phyloP scores from a whole-genome alignment of 2,888 invertebrate genomes.

The Harpalus rufipes region DNA sequence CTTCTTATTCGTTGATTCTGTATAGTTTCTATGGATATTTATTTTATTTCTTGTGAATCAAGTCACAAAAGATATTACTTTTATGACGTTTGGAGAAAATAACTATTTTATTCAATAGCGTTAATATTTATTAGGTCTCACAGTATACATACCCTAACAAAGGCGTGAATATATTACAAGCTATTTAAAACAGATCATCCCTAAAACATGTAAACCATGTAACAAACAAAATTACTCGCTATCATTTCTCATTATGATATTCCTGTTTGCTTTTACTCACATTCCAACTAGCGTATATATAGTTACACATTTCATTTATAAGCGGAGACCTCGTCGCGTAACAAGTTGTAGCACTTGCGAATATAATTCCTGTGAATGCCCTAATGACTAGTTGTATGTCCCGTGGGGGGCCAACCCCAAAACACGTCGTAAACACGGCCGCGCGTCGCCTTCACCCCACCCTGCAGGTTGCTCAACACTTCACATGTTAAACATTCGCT shows the following conservation, averaged over 20 bases:
- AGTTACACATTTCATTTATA: slow-evolving; percentile 62
- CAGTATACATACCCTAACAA: too few relatives aligned
- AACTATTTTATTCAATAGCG: too few relatives aligned
- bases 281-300: slow-evolving; percentile 7
- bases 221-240: background rate
- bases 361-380: slow-evolving; percentile 77
- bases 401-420: slow-evolving; percentile 69
- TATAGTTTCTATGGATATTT: too few relatives aligned
- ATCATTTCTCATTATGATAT: slow-evolving; percentile 8
- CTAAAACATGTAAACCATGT: too few relatives aligned
- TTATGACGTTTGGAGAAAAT: too few relatives aligned
- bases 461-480: slow-evolving; percentile 17
- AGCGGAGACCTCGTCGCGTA: slow-evolving; percentile 43
- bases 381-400: slow-evolving; percentile 75
- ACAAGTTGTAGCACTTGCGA: slow-evolving; percentile 67
- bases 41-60: too few relatives aligned
- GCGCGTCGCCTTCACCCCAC: slow-evolving; percentile 23
- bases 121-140: too few relatives aligned
- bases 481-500: slow-evolving; percentile 61
- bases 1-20: too few relatives aligned
- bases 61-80: too few relatives aligned
- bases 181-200: too few relatives aligned
- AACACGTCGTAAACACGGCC: slow-evolving; percentile 70
- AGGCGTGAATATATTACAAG: too few relatives aligned
- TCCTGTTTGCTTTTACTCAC: background rate